phyloP scores from a whole-genome alignment of 1,140 invertebrate species.

The Pissodes strobi region DNA sequence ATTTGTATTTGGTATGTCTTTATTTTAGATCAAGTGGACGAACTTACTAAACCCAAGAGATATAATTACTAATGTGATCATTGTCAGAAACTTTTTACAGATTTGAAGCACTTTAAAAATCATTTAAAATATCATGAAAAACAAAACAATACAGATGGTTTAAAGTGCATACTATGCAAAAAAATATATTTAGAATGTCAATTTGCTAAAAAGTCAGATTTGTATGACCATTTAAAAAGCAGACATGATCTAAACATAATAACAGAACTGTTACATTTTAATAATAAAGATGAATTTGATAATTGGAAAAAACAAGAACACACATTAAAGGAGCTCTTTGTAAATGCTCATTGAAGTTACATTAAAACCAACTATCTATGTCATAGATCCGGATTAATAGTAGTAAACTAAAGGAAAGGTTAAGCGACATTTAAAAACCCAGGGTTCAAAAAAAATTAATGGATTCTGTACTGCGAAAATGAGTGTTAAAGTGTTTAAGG shows the following conservation, averaged over 20 bases:
- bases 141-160: background rate
- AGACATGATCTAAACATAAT: background rate
- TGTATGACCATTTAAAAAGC: background rate
- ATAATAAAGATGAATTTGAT: background rate
- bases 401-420: conserved; percentile 9
- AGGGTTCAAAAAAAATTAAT: conserved; percentile 24
- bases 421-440: conserved; percentile 20
- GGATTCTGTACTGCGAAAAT: conserved; percentile 19
- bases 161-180: background rate
- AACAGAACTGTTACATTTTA: background rate
- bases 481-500: background rate
- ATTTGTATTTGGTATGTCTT: no score
- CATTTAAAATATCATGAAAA: background rate
- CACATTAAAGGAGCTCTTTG: background rate
- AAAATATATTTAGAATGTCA: background rate
- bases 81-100: background rate
- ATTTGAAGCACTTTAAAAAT: no score
- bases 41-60: no score
- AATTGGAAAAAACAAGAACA: background rate
- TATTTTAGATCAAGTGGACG: no score
- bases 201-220: background rate
- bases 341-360: background rate
- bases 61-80: background rate
- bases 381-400: background rate
- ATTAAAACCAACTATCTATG: background rate